phyloP scores from a whole-genome alignment of 2,113 vertebrate genomes.

The Pangasianodon hypophthalmus region DNA sequence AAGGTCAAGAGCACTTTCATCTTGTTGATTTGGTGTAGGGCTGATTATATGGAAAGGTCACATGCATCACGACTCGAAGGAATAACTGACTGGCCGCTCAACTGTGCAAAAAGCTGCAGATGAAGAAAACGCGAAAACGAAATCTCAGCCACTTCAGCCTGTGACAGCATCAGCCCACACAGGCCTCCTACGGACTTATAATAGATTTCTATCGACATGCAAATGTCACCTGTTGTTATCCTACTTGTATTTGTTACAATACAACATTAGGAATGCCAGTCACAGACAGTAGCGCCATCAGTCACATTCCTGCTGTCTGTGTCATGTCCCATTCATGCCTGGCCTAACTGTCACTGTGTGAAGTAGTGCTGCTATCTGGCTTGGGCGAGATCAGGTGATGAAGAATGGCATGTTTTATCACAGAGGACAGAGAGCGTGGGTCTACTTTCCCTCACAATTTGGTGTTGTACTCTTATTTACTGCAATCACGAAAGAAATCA shows the following conservation, averaged over 20 bases:
- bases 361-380: background rate
- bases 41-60: constrained; percentile 51
- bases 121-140: background rate
- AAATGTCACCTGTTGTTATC: constrained; percentile 18
- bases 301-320: constrained; percentile 13
- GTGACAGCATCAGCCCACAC: background rate
- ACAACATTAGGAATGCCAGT: background rate
- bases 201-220: background rate
- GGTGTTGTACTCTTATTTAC: background rate
- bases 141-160: background rate
- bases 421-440: background rate
- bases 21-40: constrained; percentile 23
- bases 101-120: background rate
- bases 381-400: background rate
- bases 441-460: background rate
- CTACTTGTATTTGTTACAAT: background rate
- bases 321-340: constrained; percentile 2
- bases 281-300: background rate
- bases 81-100: background rate
- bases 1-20: constrained; percentile 53
- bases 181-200: background rate
- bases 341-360: background rate
- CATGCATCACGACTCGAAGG: constrained; percentile 12
- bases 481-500: background rate
- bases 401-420: constrained; percentile 2